These are phyloP conservation scores for Apamea epomidion DNA, from an alignment of 2,888 invertebrate species.

Conservation along the genomic window DNA sequence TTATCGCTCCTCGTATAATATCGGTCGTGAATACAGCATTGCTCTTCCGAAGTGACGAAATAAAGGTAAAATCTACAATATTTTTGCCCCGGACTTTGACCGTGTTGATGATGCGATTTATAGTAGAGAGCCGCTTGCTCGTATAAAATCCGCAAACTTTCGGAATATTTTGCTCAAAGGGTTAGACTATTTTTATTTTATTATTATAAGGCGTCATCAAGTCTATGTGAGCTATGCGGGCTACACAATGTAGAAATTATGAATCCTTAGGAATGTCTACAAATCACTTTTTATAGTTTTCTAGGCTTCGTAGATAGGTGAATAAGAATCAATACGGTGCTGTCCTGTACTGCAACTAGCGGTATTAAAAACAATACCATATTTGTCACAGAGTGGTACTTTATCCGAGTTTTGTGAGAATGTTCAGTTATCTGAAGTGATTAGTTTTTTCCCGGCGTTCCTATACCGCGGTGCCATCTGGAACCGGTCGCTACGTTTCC, in stretches of 20 bases:
- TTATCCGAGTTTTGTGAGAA: slow-evolving; percentile 68
- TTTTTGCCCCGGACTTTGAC: slow-evolving; percentile 59
- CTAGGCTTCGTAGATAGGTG: slow-evolving; percentile 17
- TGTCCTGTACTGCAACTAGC: slow-evolving; percentile 62
- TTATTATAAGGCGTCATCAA: slow-evolving; percentile 72
- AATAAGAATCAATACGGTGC: slow-evolving; percentile 38
- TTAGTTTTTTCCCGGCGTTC: slow-evolving; percentile 78
- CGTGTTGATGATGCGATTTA: slow-evolving; percentile 78
- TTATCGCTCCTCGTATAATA: slow-evolving; percentile 43
- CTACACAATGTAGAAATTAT: slow-evolving; percentile 71
- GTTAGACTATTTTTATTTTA: slow-evolving; percentile 81
- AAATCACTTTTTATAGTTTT: slow-evolving; percentile 69
- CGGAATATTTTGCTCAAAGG: slow-evolving; percentile 76
- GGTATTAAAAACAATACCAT: slow-evolving; percentile 75
- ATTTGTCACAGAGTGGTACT: slow-evolving; percentile 68
- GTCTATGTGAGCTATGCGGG: slow-evolving; percentile 75
- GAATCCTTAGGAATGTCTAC: slow-evolving; percentile 68
- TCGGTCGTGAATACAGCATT: slow-evolving; percentile 49
- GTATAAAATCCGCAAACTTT: slow-evolving; percentile 81
- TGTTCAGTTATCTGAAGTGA: slow-evolving; percentile 79
- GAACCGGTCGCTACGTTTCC: slow-evolving; percentile 82
- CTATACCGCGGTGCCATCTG: slow-evolving; percentile 72
- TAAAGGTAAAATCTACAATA: slow-evolving; percentile 66
- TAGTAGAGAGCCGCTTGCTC: slow-evolving; percentile 71
- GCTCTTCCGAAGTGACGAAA: slow-evolving; percentile 55